Evolutionary conservation across 2,888 invertebrate genomes (phyloP).

Genomic region (Caenorhabditis doughertyi): DNA sequence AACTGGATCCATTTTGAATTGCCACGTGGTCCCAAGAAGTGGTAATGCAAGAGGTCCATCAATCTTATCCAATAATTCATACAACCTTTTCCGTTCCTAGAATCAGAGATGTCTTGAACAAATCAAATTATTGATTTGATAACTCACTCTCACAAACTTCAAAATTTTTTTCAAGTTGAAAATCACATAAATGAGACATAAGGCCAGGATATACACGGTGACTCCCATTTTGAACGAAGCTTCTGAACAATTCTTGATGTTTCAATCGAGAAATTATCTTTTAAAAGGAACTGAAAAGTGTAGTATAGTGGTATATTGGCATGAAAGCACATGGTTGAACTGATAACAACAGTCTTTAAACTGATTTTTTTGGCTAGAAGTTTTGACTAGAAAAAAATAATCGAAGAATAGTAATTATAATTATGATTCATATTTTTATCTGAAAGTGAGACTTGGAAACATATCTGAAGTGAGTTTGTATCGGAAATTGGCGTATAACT

Average conservation of each 20-base stretch:
- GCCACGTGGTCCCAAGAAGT: conserved; percentile 75
- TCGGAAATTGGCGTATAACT: too few species aligned
- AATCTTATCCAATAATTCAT: conserved; percentile 60
- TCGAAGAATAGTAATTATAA: too few species aligned
- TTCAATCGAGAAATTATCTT: not conserved
- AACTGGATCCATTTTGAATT: conserved; percentile 74
- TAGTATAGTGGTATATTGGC: conserved; percentile 31
- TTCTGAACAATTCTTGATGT: conserved; percentile 4
- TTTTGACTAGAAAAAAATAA: not conserved
- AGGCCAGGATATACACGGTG: conserved; percentile 38
- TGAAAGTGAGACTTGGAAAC: too few species aligned
- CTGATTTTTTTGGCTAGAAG: conserved; percentile 11
- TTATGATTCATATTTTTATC: too few species aligned
- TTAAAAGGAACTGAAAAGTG: conserved; percentile 8
- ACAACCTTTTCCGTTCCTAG: conserved; percentile 38
- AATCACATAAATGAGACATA: conserved; percentile 34
- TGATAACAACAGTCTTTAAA: conserved; percentile 20
- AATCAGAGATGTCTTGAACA: too few species aligned
- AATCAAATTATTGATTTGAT: not conserved
- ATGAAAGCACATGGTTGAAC: conserved; percentile 13
- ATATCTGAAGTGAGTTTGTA: too few species aligned
- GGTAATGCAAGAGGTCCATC: conserved; percentile 78
- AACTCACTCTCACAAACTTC: conserved; percentile 45
- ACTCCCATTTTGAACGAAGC: conserved; percentile 47
- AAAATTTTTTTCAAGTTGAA: conserved; percentile 43